Base-by-base conservation (phyloP, 2,797 vertebrate species). In the Helarctos malayanus region DNA sequence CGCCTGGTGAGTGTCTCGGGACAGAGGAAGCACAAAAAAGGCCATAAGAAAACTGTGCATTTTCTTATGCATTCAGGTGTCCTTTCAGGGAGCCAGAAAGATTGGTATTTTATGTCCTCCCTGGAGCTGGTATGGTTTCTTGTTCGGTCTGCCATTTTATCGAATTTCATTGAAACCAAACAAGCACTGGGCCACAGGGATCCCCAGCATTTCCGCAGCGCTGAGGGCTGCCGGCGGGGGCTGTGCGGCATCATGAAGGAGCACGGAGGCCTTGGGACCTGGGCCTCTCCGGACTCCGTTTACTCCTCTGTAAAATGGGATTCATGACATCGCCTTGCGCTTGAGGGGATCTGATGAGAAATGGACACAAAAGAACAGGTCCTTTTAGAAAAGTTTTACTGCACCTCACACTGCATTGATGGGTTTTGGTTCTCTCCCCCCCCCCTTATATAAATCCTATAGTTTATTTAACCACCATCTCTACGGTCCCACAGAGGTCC, bases 141-240 rank as follows among this genome's bases (percentile, higher is more conserved):
- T 63, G 85, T 84, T 49, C 49, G 32, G 63, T 29, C 94, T 94
- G 85, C 86, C 57, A 75, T 88, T 87, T 54, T 65, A 80, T 87
- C 86, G 93, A 84, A 94, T 96, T 96, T 87, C 88, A 95, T 75
- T 52, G 86, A 90, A 95, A 93, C 49, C 76, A 88, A 94, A 94
- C 94, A 86, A 94, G 86, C 89, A 10, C 81, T 47, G 69, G 61
- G 89, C 85, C 56, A 16, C 3, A 73, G 27, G 49, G 49, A 19
- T 41, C 89, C 63, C 32, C 1, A 5, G 69, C 61, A 23, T 9
- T 7, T 27, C 80, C 35, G 0, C 9, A 0, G 80, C 9, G 21
- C 57, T 0, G 15, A 41, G 38, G 5, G 6, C 76, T 0, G 2
- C 29, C 38, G 76, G 27, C 0, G 1, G 14, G 1, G 11, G 21